Base-by-base conservation (phyloP, 2,113 vertebrate genomes). In the Pimephales promelas region DNA sequence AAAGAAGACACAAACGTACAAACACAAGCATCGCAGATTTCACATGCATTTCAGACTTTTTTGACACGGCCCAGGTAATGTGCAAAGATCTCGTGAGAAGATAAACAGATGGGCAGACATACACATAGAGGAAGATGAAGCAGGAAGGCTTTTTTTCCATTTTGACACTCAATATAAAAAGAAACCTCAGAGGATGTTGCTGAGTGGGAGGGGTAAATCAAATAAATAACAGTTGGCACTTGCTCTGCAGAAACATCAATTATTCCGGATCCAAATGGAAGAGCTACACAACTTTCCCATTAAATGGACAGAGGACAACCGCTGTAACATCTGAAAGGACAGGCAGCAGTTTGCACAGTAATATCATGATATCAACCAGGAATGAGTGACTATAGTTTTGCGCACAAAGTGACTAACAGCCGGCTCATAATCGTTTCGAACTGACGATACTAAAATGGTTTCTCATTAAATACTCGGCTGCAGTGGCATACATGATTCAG, bases 181-280 rank as follows among this genome's bases (percentile, higher is more conserved):
- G 9, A 82, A 74, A 49, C 10, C n/a, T 81, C 24, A 85, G 71
- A 76, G 59, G 26, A 57, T 20, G 36, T n/a, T 20, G 26, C 54
- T 31, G 28, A 61, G 49, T 9, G 70, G 36, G 52, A 49, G 22
- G 47, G 24, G 10, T 77, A 40, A 68, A 40, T 66, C 77, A 81
- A 61, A 81, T 34, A 85, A 70, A 85, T 61, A 61, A 47, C 71
- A 24, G 24, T 64, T 79, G 36, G 22, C n/a, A 28, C n/a, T 24
- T 61, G 68, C 73, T 72, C 56, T 24, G 10, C 22, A 74, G 8
- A 62, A 84, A 77, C 77, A 87, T 89, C 49, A 84, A 88, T 88
- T 86, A 88, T 86, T 87, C 79, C 43, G 20, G 54, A 86, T 54
- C 76, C 79, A 82, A 84, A 87, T 81, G 72, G 86, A 86, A 20